Percentiles rank a stretch among this genome's conserved stretches.
Evolutionary conservation across 2,888 invertebrate species (phyloP).

Genomic region (Phalangium opilio): DNA sequence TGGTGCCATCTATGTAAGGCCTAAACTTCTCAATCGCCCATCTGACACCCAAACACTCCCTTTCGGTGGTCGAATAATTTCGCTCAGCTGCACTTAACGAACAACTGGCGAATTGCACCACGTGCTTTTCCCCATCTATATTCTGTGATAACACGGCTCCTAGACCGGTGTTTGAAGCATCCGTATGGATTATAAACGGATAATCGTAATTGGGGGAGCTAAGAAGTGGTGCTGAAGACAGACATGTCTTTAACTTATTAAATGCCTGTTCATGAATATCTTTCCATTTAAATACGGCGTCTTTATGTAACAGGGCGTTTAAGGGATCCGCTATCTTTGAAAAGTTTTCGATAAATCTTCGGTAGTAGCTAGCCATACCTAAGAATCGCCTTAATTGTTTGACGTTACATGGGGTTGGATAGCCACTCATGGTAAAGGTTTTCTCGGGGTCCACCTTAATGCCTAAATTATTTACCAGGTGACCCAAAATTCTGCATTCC

Average conservation of each 20-base stretch:
- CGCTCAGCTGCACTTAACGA: constrained; percentile 27
- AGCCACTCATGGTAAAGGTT: not conserved
- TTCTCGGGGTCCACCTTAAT: not conserved
- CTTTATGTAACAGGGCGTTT: not conserved
- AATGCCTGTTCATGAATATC: not conserved
- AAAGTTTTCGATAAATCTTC: constrained; percentile 3
- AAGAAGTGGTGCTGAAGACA: constrained; percentile 16
- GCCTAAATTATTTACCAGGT: not conserved
- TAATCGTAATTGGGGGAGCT: constrained; percentile 15
- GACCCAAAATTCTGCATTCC: not conserved
- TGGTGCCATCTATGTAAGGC: too few relatives aligned
- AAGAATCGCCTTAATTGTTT: constrained; percentile 4
- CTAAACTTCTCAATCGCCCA: too few relatives aligned
- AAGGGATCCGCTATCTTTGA: not conserved
- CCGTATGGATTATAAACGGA: constrained; percentile 21
- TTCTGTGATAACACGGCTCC: constrained; percentile 23
- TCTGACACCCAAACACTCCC: too few relatives aligned
- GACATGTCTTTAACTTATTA: not conserved
- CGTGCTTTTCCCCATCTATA: constrained; percentile 10
- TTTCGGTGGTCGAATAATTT: constrained; percentile 32
- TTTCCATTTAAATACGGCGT: not conserved
- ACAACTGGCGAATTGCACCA: constrained; percentile 20
- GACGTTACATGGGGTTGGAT: not conserved
- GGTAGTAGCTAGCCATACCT: not conserved
- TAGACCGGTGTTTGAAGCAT: constrained; percentile 20